Conservation (phyloP, 2,888 invertebrate species). For the Catocala fraxini region DNA sequence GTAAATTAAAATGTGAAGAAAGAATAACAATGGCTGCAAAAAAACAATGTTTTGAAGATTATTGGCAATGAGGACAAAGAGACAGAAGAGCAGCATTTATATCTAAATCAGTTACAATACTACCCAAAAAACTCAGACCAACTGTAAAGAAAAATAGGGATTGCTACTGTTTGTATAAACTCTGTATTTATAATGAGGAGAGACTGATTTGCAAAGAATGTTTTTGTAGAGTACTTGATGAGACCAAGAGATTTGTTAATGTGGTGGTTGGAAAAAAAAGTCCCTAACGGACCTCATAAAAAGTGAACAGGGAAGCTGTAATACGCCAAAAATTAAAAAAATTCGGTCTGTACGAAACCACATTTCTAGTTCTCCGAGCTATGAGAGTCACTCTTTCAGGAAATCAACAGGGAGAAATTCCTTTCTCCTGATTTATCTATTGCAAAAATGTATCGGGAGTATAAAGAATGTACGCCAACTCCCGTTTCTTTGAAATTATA, state of each 20-base stretch:
- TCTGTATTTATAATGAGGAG: slow-evolving; percentile 18
- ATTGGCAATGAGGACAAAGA: slow-evolving; percentile 29
- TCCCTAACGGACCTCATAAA: slow-evolving; percentile 26
- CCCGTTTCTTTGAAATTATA: too few relatives aligned
- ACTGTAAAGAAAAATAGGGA: slow-evolving; percentile 11
- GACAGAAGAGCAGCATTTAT: slow-evolving; percentile 30
- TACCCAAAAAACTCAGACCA: slow-evolving; percentile 22
- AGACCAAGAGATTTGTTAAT: slow-evolving; percentile 30
- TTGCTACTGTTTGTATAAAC: slow-evolving; percentile 21
- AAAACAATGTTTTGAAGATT: slow-evolving; percentile 28
- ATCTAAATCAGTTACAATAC: slow-evolving; percentile 16
- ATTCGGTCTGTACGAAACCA: slow-evolving; percentile 21
- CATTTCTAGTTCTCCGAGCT: slow-evolving; percentile 26
- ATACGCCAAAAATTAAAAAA: slow-evolving; percentile 32
- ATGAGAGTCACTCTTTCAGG: slow-evolving; percentile 40
- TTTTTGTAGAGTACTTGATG: slow-evolving; percentile 23
- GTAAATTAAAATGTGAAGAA: slow-evolving; percentile 36
- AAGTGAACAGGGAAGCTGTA: slow-evolving; percentile 26
- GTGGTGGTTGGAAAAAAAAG: slow-evolving; percentile 24
- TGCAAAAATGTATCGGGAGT: too few relatives aligned
- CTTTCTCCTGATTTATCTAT: slow-evolving; percentile 6
- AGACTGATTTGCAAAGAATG: slow-evolving; percentile 29
- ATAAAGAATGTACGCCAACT: too few relatives aligned
- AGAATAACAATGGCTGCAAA: slow-evolving; percentile 22
- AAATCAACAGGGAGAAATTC: slow-evolving; percentile 35